Conservation (phyloP, 2,113 vertebrate genomes). For the Genyomyrus donnyi region DNA sequence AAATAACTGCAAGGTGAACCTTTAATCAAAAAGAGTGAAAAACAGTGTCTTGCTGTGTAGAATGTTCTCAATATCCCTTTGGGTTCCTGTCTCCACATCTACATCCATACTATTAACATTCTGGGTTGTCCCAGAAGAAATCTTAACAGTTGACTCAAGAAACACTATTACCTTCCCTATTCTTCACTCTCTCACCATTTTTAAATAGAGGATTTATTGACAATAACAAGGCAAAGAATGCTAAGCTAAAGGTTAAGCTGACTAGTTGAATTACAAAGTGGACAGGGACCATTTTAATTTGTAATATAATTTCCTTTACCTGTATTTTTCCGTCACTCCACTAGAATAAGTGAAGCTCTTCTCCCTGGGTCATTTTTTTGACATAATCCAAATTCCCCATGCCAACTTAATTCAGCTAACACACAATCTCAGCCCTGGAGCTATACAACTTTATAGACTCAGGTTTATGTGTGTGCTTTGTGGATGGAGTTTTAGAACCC, state of each 20-base stretch:
- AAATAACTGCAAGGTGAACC: background rate
- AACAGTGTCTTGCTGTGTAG: background rate
- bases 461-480: constrained; percentile 37
- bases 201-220: background rate
- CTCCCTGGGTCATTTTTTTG: background rate
- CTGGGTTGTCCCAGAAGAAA: background rate
- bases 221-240: background rate
- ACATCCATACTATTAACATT: background rate
- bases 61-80: background rate
- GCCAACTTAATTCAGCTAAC: constrained; percentile 39
- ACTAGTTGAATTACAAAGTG: background rate
- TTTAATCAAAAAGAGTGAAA: background rate
- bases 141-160: background rate
- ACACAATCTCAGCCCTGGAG: constrained; percentile 40
- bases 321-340: background rate
- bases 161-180: background rate
- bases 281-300: background rate
- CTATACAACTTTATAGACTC: constrained; percentile 40
- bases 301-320: background rate
- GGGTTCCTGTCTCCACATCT: background rate
- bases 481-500: constrained; percentile 42
- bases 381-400: constrained; percentile 34
- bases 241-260: background rate
- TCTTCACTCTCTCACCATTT: background rate
- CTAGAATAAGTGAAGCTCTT: background rate